Evolutionary conservation across 1,140 invertebrate genomes (phyloP), one percentile per base, ranked within the genome.

Genomic region (Bombus haemorrhoidalis): DNA sequence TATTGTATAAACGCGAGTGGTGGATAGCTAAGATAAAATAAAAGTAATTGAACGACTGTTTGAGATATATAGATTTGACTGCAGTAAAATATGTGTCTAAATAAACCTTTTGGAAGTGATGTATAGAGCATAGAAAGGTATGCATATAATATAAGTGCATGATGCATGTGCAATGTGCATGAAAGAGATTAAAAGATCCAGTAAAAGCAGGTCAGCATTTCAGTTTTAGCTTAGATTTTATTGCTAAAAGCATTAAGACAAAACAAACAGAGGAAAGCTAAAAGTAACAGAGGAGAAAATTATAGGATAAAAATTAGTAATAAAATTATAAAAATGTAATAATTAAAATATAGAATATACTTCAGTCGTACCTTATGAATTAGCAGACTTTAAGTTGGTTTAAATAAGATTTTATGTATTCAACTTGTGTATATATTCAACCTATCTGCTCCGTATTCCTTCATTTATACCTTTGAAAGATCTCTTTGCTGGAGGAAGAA

Each of bases 141-240:
- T 59, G 34, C 47, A 37, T 39, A 47, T 59, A 39, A 57, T 41
- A 18, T 76, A 76, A 76, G 8, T 76, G 53, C 13, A 53, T 78
- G 59, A 78, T 78, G 41, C n/a, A 64, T 59, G 76, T 12, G 59
- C n/a, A 32, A 64, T 59, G 76, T 12, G 59, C n/a, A 32, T 32
- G 39, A 78, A 64, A 43, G 59, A 78, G 76, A 78, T 78, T 78
- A 59, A 76, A 76, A 76, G 74, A 76, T 59, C 25, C 53, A 59
- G 34, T 76, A 39, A 76, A 76, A 76, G 25, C 53, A 28, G 34
- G 6, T 53, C 18, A 32, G 6, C 53, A 4, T 53, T 75, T 47
- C 43, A 37, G 22, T 25, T 76, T 76, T 43, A 43, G 41, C 41
- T 47, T n/a, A 32, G 22, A 39, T 34, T 76, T 76, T n/a, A 76